Evolutionary conservation across 2,113 vertebrate genomes (phyloP).

Genomic region (Nycticryphes semicollaris): DNA sequence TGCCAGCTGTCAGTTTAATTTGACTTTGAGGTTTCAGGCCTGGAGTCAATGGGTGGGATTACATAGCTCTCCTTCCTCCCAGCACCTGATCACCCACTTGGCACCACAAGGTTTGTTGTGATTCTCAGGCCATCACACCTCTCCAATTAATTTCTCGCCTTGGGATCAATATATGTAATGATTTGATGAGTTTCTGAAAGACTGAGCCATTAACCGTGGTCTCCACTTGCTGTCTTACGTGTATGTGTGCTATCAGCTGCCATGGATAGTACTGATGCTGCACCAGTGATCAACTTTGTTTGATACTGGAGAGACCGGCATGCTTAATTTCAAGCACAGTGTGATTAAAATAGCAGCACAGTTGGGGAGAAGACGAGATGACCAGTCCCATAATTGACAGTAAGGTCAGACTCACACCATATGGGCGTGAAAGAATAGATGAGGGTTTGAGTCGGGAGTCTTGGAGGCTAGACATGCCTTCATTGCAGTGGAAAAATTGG

Average conservation of each 20-base stretch:
- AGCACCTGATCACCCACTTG: background rate
- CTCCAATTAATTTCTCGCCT: background rate
- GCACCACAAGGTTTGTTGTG: rapidly evolving
- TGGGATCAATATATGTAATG: background rate
- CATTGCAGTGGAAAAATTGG: background rate
- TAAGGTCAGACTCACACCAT: background rate
- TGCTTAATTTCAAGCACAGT: background rate
- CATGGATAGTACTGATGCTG: background rate
- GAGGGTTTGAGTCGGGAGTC: background rate
- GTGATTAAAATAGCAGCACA: constrained; percentile 42
- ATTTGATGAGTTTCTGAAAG: background rate
- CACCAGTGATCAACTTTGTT: background rate
- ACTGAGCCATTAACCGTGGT: background rate
- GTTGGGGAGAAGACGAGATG: background rate
- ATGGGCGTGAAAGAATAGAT: background rate
- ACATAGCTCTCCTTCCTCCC: background rate
- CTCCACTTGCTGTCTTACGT: rapidly evolving
- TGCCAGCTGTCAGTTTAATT: background rate
- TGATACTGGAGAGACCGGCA: background rate
- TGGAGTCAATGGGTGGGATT: background rate
- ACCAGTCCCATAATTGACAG: background rate
- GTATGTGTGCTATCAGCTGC: background rate
- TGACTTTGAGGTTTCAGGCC: background rate
- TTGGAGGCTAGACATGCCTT: constrained; percentile 13
- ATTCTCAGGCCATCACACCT: background rate